These are phyloP conservation scores for Petrolisthes manimaculis DNA, from an alignment of 2,888 invertebrate species.

Conservation along the genomic window DNA sequence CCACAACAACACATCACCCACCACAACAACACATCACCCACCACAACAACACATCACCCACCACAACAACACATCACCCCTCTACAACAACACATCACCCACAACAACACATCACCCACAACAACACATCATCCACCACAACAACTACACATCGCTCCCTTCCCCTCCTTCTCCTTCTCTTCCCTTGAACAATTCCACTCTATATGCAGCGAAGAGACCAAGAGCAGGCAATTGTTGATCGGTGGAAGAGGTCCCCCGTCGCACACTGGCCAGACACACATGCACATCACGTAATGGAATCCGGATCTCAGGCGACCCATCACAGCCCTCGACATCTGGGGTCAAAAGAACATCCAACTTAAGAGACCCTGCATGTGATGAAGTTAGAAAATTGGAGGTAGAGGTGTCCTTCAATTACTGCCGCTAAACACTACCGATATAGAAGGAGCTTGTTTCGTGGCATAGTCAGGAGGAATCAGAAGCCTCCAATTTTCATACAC, in stretches of 20 bases:
- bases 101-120: background rate
- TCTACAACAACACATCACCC: background rate
- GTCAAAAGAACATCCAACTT: too few species aligned
- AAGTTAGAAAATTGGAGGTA: too few species aligned
- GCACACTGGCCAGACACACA: constrained; percentile 1
- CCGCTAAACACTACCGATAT: too few species aligned
- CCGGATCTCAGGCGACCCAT: constrained; percentile 2
- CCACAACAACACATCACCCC: background rate
- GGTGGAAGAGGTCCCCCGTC: background rate
- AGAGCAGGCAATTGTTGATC: background rate
- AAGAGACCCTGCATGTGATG: too few species aligned
- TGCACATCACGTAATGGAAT: background rate
- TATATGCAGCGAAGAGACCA: background rate
- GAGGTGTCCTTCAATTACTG: too few species aligned
- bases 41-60: background rate
- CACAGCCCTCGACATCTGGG: background rate
- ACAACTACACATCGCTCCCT: background rate
- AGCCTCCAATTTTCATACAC: too few species aligned
- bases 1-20: too few species aligned
- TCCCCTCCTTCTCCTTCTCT: background rate
- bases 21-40: background rate
- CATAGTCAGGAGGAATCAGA: too few species aligned
- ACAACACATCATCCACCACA: background rate
- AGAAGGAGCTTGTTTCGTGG: too few species aligned
- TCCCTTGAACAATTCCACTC: background rate